phyloP scores from a whole-genome alignment of 2,113 vertebrate species.

The Echinops telfairi region DNA sequence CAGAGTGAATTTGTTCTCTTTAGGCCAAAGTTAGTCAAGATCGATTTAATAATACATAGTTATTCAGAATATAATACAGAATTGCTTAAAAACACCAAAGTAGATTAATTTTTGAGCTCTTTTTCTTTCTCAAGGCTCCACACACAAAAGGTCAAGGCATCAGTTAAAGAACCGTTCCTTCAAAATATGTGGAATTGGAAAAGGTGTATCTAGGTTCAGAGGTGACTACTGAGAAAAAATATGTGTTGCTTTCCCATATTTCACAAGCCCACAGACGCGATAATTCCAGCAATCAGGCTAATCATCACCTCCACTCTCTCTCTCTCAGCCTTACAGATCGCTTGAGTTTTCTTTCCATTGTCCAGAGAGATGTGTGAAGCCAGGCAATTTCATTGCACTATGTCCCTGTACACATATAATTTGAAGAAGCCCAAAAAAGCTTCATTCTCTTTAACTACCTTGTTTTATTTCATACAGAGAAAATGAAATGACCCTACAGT shows the following conservation, averaged over 20 bases:
- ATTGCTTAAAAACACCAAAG: neutral
- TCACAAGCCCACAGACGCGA: neutral
- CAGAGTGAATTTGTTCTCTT: slow-evolving; percentile 17
- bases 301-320: neutral
- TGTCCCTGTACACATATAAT: slow-evolving; percentile 13
- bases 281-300: neutral
- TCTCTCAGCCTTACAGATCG: neutral
- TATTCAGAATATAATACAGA: neutral
- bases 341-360: neutral
- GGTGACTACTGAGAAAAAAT: neutral
- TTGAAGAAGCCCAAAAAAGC: slow-evolving; percentile 25
- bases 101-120: neutral
- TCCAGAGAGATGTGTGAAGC: neutral
- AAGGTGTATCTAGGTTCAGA: neutral
- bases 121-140: neutral
- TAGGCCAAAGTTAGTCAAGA: neutral
- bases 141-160: neutral
- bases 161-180: neutral
- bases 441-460: slow-evolving; percentile 44
- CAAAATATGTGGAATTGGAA: neutral
- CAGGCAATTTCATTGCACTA: neutral
- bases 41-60: neutral
- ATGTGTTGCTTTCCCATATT: neutral
- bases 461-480: slow-evolving; percentile 57
- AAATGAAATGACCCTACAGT: slow-evolving; percentile 59